phyloP scores from a whole-genome alignment of 2,888 invertebrate species.

The Lampropteryx suffumata region DNA sequence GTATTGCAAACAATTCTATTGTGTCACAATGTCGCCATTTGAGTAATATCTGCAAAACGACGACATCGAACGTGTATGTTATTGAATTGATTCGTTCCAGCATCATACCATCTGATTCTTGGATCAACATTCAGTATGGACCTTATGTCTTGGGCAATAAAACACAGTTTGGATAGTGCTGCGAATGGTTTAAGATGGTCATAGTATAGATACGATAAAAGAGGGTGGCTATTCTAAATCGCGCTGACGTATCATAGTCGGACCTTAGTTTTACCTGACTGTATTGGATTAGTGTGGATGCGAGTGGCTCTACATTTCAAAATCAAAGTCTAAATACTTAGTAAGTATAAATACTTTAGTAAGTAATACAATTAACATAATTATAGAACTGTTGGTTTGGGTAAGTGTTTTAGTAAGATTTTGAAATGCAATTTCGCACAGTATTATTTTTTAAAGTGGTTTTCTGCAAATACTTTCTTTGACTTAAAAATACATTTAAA shows the following conservation, averaged over 20 bases:
- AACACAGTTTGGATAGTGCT: slow-evolving; percentile 26
- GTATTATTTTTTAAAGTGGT: no score
- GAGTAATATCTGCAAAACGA: slow-evolving; percentile 56
- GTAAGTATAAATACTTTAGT: no score
- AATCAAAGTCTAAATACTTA: no score
- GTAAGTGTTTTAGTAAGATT: no score
- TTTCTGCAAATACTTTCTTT: no score
- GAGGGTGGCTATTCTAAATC: slow-evolving; percentile 74
- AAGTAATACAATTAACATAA: no score
- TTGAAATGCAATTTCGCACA: no score
- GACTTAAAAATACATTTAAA: no score
- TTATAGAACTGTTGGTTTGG: no score
- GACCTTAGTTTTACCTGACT: slow-evolving; percentile 73
- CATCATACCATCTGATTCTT: slow-evolving; percentile 49
- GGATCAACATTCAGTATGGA: slow-evolving; percentile 34
- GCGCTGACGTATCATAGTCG: slow-evolving; percentile 75
- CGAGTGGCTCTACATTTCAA: slow-evolving; percentile 10
- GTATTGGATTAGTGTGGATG: slow-evolving; percentile 55
- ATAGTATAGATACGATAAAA: slow-evolving; percentile 57
- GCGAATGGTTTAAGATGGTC: slow-evolving; percentile 17
- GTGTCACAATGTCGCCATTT: slow-evolving; percentile 47
- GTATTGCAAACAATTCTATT: slow-evolving; percentile 27
- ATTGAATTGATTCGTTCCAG: slow-evolving; percentile 68
- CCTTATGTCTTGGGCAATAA: slow-evolving; percentile 21
- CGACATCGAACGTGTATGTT: slow-evolving; percentile 69